Conservation (phyloP, 2,888 invertebrate genomes). For the Eueremaeus valkanovi region DNA sequence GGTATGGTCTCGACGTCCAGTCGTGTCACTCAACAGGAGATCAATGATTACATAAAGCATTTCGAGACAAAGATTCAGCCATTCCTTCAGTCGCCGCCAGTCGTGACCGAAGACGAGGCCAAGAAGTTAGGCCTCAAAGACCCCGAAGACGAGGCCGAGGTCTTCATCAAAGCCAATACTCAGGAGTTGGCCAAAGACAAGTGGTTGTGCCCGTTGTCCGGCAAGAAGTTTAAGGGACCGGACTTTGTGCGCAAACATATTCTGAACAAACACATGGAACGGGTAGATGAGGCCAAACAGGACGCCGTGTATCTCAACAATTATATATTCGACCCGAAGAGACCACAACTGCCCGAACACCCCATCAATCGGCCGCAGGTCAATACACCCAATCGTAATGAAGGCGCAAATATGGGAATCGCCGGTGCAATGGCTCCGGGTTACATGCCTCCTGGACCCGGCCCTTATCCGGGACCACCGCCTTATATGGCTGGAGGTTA, state of each 20-base stretch:
- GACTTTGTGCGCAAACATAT: conserved; percentile 98
- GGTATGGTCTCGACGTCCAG: conserved; percentile 81
- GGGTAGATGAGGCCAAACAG: conserved; percentile 92
- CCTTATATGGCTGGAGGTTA: conserved; percentile 27
- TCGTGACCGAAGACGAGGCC: conserved; percentile 69
- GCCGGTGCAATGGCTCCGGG: not conserved
- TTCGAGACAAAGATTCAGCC: conserved; percentile 89
- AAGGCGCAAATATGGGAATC: not conserved
- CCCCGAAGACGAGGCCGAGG: conserved; percentile 74
- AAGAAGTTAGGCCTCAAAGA: conserved; percentile 78
- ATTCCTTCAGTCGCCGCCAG: conserved; percentile 73
- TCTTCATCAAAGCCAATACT: conserved; percentile 91
- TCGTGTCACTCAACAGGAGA: conserved; percentile 59
- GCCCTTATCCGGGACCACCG: conserved; percentile 33
- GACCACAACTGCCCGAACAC: conserved; percentile 88
- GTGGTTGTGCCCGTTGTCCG: conserved; percentile 96
- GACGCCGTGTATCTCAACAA: conserved; percentile 98
- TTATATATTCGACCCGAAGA: conserved; percentile 83
- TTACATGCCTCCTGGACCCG: conserved; percentile 38
- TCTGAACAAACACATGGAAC: conserved; percentile 93
- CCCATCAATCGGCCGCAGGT: conserved; percentile 58
- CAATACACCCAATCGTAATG: not conserved
- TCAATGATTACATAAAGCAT: conserved; percentile 56
- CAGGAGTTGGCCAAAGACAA: conserved; percentile 96
- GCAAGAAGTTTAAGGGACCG: conserved; percentile 97